These are phyloP conservation scores for Enteromius argenteus DNA, from an alignment of 2,797 vertebrate genomes.

Conservation along the genomic window DNA sequence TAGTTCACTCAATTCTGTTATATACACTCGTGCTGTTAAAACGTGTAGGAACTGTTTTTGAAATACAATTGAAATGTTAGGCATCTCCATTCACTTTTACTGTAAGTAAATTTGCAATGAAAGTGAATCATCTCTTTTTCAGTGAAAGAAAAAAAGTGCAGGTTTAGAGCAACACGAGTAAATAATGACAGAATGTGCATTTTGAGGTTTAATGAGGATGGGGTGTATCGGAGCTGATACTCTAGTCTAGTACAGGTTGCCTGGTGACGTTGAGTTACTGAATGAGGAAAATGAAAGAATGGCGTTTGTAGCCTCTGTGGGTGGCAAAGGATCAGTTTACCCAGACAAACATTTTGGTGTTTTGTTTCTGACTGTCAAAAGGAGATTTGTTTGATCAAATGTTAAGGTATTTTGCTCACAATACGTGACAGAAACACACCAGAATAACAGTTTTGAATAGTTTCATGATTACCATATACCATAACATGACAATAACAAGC, in stretches of 20 bases:
- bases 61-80: neutral
- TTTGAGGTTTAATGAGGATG: conserved; percentile 36
- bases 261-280: conserved; percentile 65
- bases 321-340: conserved; percentile 69
- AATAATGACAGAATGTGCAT: neutral
- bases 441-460: neutral
- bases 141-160: neutral
- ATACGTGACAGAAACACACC: conserved; percentile 30
- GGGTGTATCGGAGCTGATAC: conserved; percentile 55
- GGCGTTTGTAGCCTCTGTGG: conserved; percentile 64
- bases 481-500: no score
- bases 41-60: neutral
- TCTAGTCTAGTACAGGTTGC: conserved; percentile 62
- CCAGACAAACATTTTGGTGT: conserved; percentile 53
- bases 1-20: neutral
- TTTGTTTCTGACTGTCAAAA: conserved; percentile 57
- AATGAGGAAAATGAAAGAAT: conserved; percentile 56
- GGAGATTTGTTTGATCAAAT: conserved; percentile 51
- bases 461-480: neutral
- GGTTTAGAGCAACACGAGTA: neutral
- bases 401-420: conserved; percentile 29
- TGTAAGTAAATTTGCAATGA: neutral
- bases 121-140: no score
- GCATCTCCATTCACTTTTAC: neutral
- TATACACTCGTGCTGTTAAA: neutral